Conservation (phyloP, 2,797 vertebrate genomes). For the Allobates femoralis region DNA sequence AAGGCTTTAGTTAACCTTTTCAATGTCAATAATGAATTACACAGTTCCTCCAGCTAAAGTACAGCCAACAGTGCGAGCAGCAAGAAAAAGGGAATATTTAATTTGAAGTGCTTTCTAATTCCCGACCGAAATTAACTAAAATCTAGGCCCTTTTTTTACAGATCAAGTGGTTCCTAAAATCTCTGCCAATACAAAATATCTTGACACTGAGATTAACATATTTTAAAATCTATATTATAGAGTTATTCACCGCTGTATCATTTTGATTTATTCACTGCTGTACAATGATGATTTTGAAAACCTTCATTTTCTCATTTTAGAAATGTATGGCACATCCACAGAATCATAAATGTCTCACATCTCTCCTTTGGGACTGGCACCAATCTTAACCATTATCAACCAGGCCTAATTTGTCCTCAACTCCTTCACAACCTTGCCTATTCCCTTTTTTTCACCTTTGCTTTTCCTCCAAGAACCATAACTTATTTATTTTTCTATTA, state of each 20-base stretch:
- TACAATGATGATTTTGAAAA: too few relatives aligned
- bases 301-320: neutral
- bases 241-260: neutral
- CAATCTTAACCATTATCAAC: too few relatives aligned
- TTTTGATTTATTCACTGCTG: neutral
- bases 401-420: too few relatives aligned
- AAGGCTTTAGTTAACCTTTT: conserved; percentile 19
- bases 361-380: too few relatives aligned
- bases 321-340: too few relatives aligned
- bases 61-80: neutral
- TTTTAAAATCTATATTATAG: neutral
- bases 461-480: too few relatives aligned
- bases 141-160: neutral
- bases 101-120: neutral
- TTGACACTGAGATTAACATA: neutral
- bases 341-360: too few relatives aligned
- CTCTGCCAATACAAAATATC: neutral
- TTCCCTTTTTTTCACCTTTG: too few relatives aligned
- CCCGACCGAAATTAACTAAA: neutral
- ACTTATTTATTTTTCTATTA: too few relatives aligned
- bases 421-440: too few relatives aligned
- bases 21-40: neutral
- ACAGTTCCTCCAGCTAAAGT: conserved; percentile 3
- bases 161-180: neutral
- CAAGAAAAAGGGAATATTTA: neutral